phyloP scores from a whole-genome alignment of 1,140 invertebrate genomes.

The Anastrepha obliqua region DNA sequence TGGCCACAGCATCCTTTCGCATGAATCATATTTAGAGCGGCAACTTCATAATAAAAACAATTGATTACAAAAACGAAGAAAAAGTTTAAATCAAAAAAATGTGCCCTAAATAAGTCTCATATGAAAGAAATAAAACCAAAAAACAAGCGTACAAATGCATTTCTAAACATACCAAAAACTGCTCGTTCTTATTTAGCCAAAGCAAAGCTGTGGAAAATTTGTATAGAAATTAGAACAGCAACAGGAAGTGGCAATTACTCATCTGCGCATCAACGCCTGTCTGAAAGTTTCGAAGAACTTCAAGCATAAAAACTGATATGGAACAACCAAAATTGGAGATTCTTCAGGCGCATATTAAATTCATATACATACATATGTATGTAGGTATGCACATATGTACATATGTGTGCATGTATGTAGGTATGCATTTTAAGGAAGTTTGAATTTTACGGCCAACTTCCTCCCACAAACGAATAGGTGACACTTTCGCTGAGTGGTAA shows the following conservation, averaged over 20 bases:
- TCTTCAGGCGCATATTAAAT: neutral
- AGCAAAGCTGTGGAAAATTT: slow-evolving; percentile 16
- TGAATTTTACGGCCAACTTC: slow-evolving; percentile 35
- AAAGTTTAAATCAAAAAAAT: neutral
- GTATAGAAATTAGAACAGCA: slow-evolving; percentile 28
- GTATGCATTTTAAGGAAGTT: neutral
- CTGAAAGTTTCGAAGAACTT: slow-evolving; percentile 34
- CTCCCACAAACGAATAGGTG: neutral
- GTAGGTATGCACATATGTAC: neutral
- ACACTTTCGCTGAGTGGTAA: slow-evolving; percentile 30
- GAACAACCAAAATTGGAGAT: slow-evolving; percentile 17
- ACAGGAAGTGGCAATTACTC: slow-evolving; percentile 58
- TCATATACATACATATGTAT: neutral
- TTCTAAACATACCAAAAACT: neutral
- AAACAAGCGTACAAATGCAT: neutral
- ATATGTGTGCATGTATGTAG: neutral
- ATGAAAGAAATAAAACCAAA: neutral
- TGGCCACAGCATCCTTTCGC: neutral
- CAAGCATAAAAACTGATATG: slow-evolving; percentile 29
- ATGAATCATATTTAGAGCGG: neutral
- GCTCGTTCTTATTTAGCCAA: too few species aligned
- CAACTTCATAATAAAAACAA: neutral
- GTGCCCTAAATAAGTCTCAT: neutral
- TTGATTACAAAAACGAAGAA: neutral
- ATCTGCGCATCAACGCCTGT: slow-evolving; percentile 55